Conservation (phyloP, 2,888 invertebrate species). For the Tachina grossa region DNA sequence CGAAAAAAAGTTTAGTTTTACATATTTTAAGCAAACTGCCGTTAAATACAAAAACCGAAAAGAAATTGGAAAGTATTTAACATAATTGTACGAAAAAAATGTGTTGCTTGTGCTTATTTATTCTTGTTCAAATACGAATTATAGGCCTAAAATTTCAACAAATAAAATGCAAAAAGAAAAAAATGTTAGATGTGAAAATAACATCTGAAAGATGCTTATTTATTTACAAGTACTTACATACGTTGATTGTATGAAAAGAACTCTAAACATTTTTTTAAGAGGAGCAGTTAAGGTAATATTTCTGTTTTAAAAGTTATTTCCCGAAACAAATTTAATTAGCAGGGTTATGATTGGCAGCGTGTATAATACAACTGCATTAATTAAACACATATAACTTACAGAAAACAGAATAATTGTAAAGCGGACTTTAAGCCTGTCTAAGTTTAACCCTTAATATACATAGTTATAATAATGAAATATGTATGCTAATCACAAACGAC, state of each 20-base stretch:
- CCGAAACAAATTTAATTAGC: no score
- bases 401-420: no score
- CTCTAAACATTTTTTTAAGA: neutral
- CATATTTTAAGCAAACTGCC: neutral
- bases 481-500: no score
- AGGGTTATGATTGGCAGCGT: no score
- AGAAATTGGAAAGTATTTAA: slow-evolving; percentile 68
- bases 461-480: no score
- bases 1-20: slow-evolving; percentile 32
- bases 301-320: no score
- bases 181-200: neutral
- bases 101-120: slow-evolving; percentile 28
- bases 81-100: slow-evolving; percentile 39
- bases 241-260: slow-evolving; percentile 6
- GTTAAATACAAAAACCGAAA: slow-evolving; percentile 25
- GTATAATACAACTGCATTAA: no score
- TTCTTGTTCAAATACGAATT: slow-evolving; percentile 49
- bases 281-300: no score
- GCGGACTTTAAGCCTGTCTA: no score
- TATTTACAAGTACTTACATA: neutral
- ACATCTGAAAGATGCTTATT: slow-evolving; percentile 2
- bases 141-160: slow-evolving; percentile 40
- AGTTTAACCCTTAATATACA: no score
- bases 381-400: no score
- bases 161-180: slow-evolving; percentile 20